Conservation (phyloP, 2,888 invertebrate species). For the Drosophila meridiana region DNA sequence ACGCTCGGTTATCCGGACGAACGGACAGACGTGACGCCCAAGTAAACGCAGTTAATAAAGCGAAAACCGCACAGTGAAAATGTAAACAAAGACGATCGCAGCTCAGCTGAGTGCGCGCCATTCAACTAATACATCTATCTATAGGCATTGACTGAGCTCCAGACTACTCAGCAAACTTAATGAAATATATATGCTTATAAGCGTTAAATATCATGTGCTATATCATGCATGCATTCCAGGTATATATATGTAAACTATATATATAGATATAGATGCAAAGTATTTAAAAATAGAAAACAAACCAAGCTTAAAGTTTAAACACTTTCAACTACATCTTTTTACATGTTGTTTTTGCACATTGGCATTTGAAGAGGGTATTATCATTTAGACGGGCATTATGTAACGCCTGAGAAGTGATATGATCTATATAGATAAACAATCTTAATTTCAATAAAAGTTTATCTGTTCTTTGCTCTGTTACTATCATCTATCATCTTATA, state of each 20-base stretch:
- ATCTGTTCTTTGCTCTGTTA: not conserved
- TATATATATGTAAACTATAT: not conserved
- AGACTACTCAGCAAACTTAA: not conserved
- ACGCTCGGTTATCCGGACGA: slow-evolving; percentile 42
- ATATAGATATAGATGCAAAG: not conserved
- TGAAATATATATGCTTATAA: slow-evolving; percentile 22
- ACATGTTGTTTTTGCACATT: not conserved
- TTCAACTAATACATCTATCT: slow-evolving; percentile 24
- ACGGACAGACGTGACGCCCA: slow-evolving; percentile 56
- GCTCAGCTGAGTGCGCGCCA: slow-evolving; percentile 20
- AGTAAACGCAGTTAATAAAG: slow-evolving; percentile 73
- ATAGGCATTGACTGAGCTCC: slow-evolving; percentile 3
- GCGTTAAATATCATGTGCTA: slow-evolving; percentile 31
- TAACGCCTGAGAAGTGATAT: not conserved
- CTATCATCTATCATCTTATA: not conserved
- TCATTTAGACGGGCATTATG: not conserved
- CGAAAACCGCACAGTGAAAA: slow-evolving; percentile 70
- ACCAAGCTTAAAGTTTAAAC: slow-evolving; percentile 26
- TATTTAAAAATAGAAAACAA: not conserved
- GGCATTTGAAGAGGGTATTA: not conserved
- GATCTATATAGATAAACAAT: not conserved
- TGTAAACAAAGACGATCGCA: slow-evolving; percentile 60
- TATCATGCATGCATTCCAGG: slow-evolving; percentile 51
- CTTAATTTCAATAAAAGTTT: not conserved
- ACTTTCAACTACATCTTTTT: slow-evolving; percentile 1